Evolutionary conservation across 2,113 vertebrate genomes (phyloP), one percentile per base, ranked within the genome.

Genomic region (Indicator indicator): DNA sequence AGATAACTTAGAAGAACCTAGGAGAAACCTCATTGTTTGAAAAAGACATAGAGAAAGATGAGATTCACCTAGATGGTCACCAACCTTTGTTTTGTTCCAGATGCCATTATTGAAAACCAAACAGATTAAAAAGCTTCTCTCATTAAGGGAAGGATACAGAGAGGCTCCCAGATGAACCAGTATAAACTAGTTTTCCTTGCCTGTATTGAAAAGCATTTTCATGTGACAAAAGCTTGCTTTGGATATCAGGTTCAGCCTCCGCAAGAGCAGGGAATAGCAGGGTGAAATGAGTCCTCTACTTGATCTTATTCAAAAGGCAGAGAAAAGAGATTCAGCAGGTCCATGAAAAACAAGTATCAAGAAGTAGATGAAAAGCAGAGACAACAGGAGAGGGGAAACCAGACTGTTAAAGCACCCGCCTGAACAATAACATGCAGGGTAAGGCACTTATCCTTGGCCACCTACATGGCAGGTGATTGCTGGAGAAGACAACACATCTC

Each of bases 401-500:
- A 72, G 48, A 5, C 40, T 78, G 48, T 27, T 60, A n/a, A 52
- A 72, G 11, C 17, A 32, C 14, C 63, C 84, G 60, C 32, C 63
- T 65, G 65, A 54, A 50, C 6, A 12, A 18, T 9, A 54, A 21
- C 40, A 8, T 24, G 71, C 54, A 63, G 75, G 40, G 46, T 64
- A 92, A 96, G 95, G 88, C 94, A 88, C 83, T 89, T 82, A 30
- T 77, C 48, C 65, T 64, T n/a, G 64, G 90, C n/a, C 64, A 65
- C 24, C 32, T 4, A 0, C 3, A 11, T 30, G 64, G 56, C 36
- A 32, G 56, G 67, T 18, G 67, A 15, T 9, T 27, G 59, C 3
- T 76, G 68, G 75, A 81, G 74, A 54, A 76, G 68, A 64, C 16
- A 62, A 3, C 23, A 12, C 10, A 6, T 28, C n/a, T 73, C 54